Percentiles rank a stretch among this genome's conserved stretches.
phyloP scores from a whole-genome alignment of 1,140 invertebrate genomes.

The Orussus abietinus region DNA sequence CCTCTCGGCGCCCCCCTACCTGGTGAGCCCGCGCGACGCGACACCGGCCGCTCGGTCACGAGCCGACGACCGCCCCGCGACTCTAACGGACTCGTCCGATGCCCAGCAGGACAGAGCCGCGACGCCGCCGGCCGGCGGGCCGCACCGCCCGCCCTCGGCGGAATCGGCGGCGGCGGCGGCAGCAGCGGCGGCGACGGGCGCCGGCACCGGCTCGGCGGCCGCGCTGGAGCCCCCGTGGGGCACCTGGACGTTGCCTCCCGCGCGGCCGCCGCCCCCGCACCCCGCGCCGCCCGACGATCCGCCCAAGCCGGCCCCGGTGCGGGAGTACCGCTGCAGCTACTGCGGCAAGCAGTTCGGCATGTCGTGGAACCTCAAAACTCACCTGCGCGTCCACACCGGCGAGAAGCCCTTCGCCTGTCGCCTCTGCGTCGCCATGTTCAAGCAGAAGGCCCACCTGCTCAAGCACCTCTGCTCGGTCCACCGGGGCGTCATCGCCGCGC shows the following conservation, averaged over 20 bases:
- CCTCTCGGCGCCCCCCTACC: conserved; percentile 66
- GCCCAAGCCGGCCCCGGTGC: conserved; percentile 59
- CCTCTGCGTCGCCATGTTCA: conserved; percentile 83
- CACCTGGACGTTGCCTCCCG: conserved; percentile 64
- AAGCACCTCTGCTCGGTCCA: conserved; percentile 85
- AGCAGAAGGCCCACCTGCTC: conserved; percentile 79
- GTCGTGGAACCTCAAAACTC: conserved; percentile 85
- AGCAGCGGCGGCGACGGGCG: no score
- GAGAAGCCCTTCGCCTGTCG: conserved; percentile 85
- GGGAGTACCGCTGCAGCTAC: conserved; percentile 81
- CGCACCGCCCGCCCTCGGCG: conserved; percentile 68
- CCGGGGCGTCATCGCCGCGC: conserved; percentile 74
- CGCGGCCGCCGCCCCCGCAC: conserved; percentile 55
- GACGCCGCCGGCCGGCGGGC: conserved; percentile 57
- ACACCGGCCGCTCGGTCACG: no score
- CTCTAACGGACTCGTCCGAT: conserved; percentile 17
- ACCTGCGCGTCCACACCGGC: conserved; percentile 78
- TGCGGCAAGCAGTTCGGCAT: conserved; percentile 86
- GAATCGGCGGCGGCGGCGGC: no score
- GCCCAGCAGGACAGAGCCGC: conserved; percentile 50
- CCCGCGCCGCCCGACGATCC: conserved; percentile 55
- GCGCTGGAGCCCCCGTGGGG: conserved; percentile 58
- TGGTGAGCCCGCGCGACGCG: conserved; percentile 47
- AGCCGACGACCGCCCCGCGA: no score
- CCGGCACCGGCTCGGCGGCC: conserved; percentile 56